Evolutionary conservation across 2,797 vertebrate species (phyloP).

Genomic region (Rallus crepitans): DNA sequence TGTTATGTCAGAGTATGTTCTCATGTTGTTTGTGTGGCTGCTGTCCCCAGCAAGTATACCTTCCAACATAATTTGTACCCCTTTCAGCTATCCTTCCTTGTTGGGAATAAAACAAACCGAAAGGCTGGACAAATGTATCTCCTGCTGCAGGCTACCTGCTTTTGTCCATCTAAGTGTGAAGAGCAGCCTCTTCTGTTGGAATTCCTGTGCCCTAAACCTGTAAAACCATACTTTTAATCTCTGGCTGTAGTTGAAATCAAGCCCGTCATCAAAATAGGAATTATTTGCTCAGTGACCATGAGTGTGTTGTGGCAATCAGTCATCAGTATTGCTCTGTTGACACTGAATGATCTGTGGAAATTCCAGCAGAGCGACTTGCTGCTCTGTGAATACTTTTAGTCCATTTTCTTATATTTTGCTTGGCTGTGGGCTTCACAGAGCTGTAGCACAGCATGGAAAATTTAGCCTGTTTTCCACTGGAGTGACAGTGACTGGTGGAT

Average conservation of each 20-base stretch:
- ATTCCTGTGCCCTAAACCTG: not conserved
- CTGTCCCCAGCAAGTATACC: not conserved
- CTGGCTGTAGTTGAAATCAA: not conserved
- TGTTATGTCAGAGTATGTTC: not conserved
- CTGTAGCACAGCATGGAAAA: not conserved
- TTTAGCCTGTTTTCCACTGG: not conserved
- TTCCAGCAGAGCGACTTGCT: slow-evolving; percentile 38
- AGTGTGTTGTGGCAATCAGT: slow-evolving; percentile 23
- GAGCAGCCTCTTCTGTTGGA: not conserved
- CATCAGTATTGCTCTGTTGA: not conserved
- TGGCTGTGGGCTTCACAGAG: not conserved
- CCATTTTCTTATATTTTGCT: slow-evolving; percentile 23
- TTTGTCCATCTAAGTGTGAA: not conserved
- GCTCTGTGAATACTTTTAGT: not conserved
- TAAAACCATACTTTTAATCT: not conserved
- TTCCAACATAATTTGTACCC: not conserved
- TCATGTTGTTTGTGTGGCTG: not conserved
- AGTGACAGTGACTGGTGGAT: not conserved
- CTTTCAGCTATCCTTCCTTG: not conserved
- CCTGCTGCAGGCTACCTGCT: not conserved
- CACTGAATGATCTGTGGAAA: slow-evolving; percentile 5
- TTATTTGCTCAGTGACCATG: not conserved
- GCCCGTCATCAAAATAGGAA: not conserved
- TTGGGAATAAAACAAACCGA: not conserved
- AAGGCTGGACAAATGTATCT: not conserved